phyloP scores from a whole-genome alignment of 1,140 invertebrate species.

The Halictus rubicundus region DNA sequence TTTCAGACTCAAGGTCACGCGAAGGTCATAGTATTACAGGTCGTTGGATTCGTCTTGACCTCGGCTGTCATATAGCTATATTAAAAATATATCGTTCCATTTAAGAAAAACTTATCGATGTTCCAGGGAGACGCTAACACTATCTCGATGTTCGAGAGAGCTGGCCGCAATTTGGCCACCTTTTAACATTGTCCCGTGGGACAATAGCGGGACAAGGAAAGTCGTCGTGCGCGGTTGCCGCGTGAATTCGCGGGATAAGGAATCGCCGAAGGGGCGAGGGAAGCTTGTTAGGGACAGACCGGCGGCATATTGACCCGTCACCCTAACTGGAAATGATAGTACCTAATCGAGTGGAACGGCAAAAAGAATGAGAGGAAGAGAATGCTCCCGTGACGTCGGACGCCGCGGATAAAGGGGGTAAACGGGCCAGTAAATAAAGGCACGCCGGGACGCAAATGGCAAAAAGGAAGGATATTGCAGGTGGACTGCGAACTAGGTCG shows the following conservation, averaged over 20 bases:
- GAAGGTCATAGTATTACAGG: too few relatives aligned
- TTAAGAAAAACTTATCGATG: too few relatives aligned
- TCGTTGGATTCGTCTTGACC: too few relatives aligned
- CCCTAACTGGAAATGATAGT: constrained; percentile 61
- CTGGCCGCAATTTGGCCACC: too few relatives aligned
- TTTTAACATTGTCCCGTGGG: too few relatives aligned
- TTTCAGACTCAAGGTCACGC: too few relatives aligned
- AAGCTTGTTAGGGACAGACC: constrained; percentile 46
- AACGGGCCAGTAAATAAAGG: constrained; percentile 14
- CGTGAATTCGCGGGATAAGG: constrained; percentile 13
- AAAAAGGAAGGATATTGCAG: background rate
- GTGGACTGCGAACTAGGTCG: background rate
- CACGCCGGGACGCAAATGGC: background rate
- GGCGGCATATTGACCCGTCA: constrained; percentile 48
- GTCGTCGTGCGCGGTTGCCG: background rate
- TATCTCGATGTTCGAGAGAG: too few relatives aligned
- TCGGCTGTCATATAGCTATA: too few relatives aligned
- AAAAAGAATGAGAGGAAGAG: constrained; percentile 15
- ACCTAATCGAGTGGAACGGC: constrained; percentile 57
- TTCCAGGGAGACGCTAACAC: too few relatives aligned
- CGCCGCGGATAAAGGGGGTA: background rate
- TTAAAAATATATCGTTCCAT: too few relatives aligned
- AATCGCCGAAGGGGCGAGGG: constrained; percentile 17
- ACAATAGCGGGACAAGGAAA: background rate
- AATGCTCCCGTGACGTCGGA: constrained; percentile 18